Evolutionary conservation across 2,888 invertebrate genomes (phyloP).

Genomic region (Pachliopta kotzebuea): DNA sequence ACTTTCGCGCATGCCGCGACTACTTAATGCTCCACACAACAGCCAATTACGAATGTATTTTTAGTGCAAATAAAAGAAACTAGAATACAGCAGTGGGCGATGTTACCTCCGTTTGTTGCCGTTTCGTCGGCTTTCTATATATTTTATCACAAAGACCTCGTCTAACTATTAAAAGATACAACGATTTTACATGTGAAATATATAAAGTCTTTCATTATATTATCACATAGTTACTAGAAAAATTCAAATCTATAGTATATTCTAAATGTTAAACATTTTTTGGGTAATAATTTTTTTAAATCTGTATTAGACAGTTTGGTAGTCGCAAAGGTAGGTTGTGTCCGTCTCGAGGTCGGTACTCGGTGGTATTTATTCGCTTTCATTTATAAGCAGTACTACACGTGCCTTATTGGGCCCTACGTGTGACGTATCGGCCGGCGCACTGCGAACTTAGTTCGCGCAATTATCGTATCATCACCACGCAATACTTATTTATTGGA

Average conservation of each 20-base stretch:
- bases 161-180: not conserved
- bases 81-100: not conserved
- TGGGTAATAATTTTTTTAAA: no score
- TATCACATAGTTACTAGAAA: not conserved
- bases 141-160: conserved; percentile 1
- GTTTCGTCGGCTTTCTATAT: not conserved
- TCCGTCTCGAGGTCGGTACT: not conserved
- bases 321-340: conserved; percentile 7
- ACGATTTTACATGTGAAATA: conserved; percentile 10
- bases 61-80: not conserved
- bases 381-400: conserved; percentile 20
- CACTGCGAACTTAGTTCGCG: conserved; percentile 48
- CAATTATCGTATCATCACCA: conserved; percentile 38
- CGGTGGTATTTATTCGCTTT: conserved; percentile 9
- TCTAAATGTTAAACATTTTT: not conserved
- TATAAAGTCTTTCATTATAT: not conserved
- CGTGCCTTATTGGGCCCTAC: conserved; percentile 37
- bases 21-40: conserved; percentile 1
- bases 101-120: not conserved
- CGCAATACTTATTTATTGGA: conserved; percentile 45
- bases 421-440: conserved; percentile 41
- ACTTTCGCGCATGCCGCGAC: conserved; percentile 3
- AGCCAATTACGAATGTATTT: conserved; percentile 5
- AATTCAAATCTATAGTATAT: not conserved
- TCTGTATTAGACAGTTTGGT: conserved; percentile 2